These are phyloP conservation scores for Hoplostethus mediterraneus DNA, from an alignment of 2,797 vertebrate species.

Conservation along the genomic window DNA sequence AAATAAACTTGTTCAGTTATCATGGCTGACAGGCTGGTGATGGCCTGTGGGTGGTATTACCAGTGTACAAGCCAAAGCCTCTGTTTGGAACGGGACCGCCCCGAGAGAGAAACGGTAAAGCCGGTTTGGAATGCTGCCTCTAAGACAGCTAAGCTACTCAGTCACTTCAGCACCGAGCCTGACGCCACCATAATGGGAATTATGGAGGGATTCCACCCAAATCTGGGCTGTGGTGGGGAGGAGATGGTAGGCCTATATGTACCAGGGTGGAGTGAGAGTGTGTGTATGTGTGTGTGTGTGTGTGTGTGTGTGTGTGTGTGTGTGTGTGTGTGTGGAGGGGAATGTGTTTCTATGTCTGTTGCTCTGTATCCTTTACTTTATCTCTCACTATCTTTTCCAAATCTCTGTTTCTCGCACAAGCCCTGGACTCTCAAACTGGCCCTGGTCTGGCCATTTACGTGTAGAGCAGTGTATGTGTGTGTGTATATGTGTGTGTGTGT, in stretches of 20 bases:
- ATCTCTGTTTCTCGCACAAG: no score
- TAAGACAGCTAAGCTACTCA: constrained; percentile 77
- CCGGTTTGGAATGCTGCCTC: constrained; percentile 65
- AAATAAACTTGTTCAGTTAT: constrained; percentile 19
- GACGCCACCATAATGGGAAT: constrained; percentile 69
- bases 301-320: background rate
- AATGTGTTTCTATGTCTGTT: constrained; percentile 1
- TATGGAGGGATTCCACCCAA: constrained; percentile 70
- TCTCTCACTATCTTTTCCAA: no score
- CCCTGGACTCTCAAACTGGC: no score
- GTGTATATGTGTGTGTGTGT: background rate
- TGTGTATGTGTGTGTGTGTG: background rate
- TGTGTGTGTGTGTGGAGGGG: background rate
- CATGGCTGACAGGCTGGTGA: constrained; percentile 20
- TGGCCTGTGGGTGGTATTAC: constrained; percentile 32
- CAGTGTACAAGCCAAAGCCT: constrained; percentile 43
- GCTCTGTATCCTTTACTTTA: background rate
- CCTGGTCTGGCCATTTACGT: background rate
- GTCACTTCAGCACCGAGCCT: constrained; percentile 72
- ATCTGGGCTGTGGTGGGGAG: constrained; percentile 52
- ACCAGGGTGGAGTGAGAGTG: constrained; percentile 14
- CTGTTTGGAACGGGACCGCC: constrained; percentile 52
- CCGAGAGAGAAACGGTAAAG: constrained; percentile 69
- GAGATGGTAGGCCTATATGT: background rate
- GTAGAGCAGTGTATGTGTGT: background rate